A percentile compares a stretch with the other conserved stretches of the same genome.
Conservation (phyloP, 2,797 vertebrate species). For the Sternotherus odoratus region DNA sequence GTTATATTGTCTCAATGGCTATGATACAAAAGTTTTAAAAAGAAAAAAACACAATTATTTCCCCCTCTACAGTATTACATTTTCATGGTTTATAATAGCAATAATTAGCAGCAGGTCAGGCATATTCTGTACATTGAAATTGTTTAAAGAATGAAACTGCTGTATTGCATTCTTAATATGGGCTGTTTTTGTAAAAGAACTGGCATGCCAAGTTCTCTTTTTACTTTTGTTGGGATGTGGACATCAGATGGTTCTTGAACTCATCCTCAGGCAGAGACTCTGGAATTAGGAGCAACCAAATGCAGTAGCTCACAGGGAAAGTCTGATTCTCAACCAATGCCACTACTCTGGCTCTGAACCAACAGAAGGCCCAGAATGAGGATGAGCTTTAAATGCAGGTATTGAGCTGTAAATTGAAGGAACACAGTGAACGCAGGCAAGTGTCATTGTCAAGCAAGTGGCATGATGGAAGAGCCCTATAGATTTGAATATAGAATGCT, state of each 20-base stretch:
- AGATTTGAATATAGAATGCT: not conserved
- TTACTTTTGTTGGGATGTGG: not conserved
- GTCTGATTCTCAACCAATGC: accelerated
- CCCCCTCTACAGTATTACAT: not conserved
- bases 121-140: not conserved
- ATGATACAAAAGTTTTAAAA: not conserved
- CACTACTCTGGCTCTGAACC: not conserved
- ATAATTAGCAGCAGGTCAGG: not conserved
- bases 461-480: not conserved
- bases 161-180: not conserved
- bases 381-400: not conserved
- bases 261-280: not conserved
- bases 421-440: not conserved
- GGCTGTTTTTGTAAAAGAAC: not conserved
- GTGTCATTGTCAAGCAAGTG: not conserved
- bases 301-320: accelerated
- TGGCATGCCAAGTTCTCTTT: not conserved
- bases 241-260: not conserved
- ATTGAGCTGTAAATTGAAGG: not conserved
- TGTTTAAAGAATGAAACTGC: not conserved
- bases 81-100: not conserved
- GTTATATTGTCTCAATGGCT: not conserved
- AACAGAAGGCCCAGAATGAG: not conserved
- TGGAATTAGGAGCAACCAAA: not conserved
- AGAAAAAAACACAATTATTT: not conserved